These are phyloP conservation scores for Rhynchomys soricoides DNA, from an alignment of 2,113 vertebrate genomes.

Conservation along the genomic window DNA sequence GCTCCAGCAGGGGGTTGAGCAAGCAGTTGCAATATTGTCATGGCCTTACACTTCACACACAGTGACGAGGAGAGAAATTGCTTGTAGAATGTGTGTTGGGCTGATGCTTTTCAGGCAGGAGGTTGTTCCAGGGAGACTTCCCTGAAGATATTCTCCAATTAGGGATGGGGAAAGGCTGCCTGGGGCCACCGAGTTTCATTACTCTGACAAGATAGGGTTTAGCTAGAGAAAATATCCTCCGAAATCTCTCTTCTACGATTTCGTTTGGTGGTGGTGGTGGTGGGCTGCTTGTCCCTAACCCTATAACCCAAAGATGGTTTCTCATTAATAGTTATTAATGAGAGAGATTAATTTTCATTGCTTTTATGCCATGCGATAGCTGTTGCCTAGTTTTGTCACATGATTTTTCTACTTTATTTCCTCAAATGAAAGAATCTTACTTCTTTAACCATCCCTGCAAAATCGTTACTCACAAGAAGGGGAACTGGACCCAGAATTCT, in stretches of 20 bases:
- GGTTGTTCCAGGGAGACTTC: not conserved
- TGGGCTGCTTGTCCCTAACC: not conserved
- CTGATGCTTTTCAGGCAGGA: constrained; percentile 31
- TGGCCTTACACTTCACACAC: constrained; percentile 37
- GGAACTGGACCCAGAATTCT: not conserved
- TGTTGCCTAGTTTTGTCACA: not conserved
- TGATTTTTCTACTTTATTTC: constrained; percentile 4
- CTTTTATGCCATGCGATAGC: not conserved
- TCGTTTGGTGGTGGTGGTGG: not conserved
- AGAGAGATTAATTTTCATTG: not conserved
- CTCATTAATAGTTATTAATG: too few species aligned
- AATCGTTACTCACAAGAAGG: not conserved
- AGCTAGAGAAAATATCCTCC: not conserved
- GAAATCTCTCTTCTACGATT: not conserved
- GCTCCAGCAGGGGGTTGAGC: constrained; percentile 60
- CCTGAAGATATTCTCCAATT: constrained; percentile 53
- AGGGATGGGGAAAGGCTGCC: constrained; percentile 6
- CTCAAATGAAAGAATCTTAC: not conserved
- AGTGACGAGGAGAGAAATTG: constrained; percentile 9
- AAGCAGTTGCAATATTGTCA: constrained; percentile 4
- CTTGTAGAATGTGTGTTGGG: constrained; percentile 32
- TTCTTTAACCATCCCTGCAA: not conserved
- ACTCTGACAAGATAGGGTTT: not conserved
- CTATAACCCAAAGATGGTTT: not conserved
- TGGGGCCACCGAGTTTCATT: not conserved